These are phyloP conservation scores for Sula dactylatra DNA, from an alignment of 2,113 vertebrate species.

Conservation along the genomic window DNA sequence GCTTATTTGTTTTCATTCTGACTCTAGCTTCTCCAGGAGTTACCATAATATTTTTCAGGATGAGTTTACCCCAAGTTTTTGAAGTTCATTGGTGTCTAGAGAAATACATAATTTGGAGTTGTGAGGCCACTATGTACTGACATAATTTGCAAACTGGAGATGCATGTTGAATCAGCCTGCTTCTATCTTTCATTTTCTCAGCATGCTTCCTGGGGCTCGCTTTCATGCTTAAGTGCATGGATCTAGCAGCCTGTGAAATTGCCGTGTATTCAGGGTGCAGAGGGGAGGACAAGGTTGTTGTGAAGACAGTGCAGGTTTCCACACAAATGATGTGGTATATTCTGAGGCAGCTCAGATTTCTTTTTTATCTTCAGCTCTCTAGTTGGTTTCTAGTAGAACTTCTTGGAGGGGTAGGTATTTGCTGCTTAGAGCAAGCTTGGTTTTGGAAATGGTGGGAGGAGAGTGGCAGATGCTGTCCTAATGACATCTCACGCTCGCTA, in stretches of 20 bases:
- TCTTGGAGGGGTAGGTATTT: neutral
- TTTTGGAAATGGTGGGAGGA: neutral
- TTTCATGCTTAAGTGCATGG: neutral
- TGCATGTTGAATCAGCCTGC: neutral
- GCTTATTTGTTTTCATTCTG: constrained; percentile 36
- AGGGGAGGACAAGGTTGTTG: neutral
- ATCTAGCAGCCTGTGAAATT: neutral
- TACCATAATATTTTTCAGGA: neutral
- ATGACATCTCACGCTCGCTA: neutral
- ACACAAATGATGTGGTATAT: neutral
- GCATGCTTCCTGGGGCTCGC: neutral
- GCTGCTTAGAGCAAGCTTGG: neutral
- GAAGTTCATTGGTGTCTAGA: neutral
- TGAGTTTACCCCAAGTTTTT: neutral
- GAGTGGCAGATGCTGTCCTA: neutral
- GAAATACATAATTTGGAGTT: neutral
- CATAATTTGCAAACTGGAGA: neutral
- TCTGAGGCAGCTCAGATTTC: neutral
- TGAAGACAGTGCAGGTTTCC: neutral
- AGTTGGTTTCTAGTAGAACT: neutral
- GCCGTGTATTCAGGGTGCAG: neutral
- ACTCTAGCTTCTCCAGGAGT: neutral
- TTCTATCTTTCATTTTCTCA: neutral
- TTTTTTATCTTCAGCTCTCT: neutral
- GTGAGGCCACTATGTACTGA: neutral